phyloP scores from a whole-genome alignment of 2,113 vertebrate genomes.

The Pongo pygmaeus region DNA sequence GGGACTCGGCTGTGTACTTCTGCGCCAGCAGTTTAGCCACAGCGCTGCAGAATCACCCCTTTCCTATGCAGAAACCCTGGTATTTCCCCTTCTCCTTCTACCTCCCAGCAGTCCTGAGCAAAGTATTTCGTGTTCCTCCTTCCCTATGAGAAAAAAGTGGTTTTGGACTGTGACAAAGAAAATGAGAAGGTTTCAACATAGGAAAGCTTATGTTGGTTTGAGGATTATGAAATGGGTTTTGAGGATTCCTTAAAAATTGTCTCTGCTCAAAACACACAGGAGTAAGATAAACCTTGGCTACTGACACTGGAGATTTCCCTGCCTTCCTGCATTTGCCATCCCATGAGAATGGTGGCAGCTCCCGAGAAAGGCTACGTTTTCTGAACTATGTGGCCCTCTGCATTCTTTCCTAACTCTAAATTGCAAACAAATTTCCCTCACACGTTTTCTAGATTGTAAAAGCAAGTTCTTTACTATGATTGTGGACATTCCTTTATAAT shows the following conservation, averaged over 20 bases:
- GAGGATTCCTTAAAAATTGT: background rate
- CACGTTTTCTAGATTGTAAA: background rate
- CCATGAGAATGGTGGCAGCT: background rate
- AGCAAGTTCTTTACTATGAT: background rate
- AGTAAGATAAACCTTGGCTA: background rate
- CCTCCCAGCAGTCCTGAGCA: background rate
- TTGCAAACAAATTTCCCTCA: background rate
- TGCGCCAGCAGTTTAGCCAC: slow-evolving; percentile 60
- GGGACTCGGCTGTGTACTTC: slow-evolving; percentile 15
- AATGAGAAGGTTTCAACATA: background rate
- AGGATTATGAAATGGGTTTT: background rate
- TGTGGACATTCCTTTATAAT: background rate
- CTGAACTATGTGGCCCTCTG: too few species aligned
- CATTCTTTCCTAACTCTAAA: background rate
- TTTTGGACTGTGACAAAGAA: background rate
- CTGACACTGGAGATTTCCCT: fast-evolving
- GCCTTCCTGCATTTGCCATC: too few species aligned
- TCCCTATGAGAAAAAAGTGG: background rate
- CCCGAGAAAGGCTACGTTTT: background rate
- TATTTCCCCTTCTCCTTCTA: background rate
- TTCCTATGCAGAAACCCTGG: background rate
- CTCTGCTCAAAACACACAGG: background rate
- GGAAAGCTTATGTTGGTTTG: background rate
- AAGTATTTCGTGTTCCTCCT: background rate
- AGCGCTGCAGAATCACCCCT: background rate